These are phyloP conservation scores for Habrosyne pyritoides DNA, from an alignment of 2,888 invertebrate genomes.

Conservation along the genomic window DNA sequence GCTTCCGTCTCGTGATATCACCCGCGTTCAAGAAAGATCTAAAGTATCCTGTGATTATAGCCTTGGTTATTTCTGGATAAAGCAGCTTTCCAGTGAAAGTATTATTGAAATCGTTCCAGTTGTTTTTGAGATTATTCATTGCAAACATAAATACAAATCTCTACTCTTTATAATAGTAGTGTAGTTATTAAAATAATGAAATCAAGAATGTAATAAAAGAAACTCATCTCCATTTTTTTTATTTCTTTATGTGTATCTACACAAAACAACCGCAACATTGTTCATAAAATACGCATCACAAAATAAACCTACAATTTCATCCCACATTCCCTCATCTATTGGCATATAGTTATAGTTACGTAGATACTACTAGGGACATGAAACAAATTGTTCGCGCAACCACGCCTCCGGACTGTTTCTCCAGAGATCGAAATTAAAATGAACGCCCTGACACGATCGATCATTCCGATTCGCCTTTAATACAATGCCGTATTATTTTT, in stretches of 20 bases:
- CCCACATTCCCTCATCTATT: neutral
- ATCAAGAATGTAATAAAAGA: neutral
- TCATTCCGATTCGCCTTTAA: conserved; percentile 78
- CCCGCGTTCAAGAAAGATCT: no score
- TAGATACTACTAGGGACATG: conserved; percentile 69
- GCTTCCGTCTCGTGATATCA: no score
- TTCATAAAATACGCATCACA: neutral
- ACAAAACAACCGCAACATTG: neutral
- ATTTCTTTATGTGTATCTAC: neutral
- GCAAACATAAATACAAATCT: no score
- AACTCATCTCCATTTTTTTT: neutral
- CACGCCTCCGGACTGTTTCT: conserved; percentile 78
- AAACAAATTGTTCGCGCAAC: conserved; percentile 79
- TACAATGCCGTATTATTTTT: conserved; percentile 76
- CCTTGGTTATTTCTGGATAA: no score
- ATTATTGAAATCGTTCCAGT: no score
- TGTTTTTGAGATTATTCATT: no score
- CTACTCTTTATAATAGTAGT: no score
- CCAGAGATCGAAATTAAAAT: conserved; percentile 80
- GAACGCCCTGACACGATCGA: conserved; percentile 79
- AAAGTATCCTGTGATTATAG: no score
- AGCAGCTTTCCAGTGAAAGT: no score
- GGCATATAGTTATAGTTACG: conserved; percentile 18
- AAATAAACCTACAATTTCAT: neutral
- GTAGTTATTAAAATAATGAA: neutral